phyloP scores from a whole-genome alignment of 1,140 invertebrate species.

The Lasioglossum albipes region DNA sequence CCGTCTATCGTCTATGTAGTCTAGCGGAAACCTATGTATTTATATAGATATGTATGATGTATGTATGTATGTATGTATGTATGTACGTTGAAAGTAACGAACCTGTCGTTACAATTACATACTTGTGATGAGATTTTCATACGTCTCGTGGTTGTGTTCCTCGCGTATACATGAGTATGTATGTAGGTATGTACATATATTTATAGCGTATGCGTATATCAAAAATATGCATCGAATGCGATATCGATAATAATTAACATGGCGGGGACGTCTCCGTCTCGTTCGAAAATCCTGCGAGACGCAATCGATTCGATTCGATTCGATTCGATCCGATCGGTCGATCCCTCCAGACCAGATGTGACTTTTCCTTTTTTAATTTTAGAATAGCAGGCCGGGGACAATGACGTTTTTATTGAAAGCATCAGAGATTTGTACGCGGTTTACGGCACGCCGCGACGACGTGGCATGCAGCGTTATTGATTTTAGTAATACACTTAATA shows the following conservation, averaged over 20 bases:
- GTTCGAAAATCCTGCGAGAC: neutral
- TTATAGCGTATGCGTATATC: neutral
- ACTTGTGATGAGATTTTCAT: neutral
- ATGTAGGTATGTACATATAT: no score
- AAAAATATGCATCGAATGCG: neutral
- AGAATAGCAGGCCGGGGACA: neutral
- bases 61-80: no score
- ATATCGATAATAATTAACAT: no score
- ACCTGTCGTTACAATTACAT: neutral
- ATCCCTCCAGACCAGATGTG: neutral
- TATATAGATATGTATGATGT: no score
- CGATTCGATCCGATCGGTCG: neutral
- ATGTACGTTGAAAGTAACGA: neutral
- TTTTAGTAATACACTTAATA: slow-evolving; percentile 49
- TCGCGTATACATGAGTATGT: no score
- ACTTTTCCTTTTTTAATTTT: neutral
- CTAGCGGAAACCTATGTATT: neutral
- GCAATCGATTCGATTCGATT: no score
- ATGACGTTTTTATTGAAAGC: slow-evolving; percentile 16
- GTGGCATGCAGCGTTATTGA: slow-evolving; percentile 54
- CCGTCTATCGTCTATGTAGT: no score
- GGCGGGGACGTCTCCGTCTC: neutral
- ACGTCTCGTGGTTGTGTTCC: no score
- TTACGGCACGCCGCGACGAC: slow-evolving; percentile 22
- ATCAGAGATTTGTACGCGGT: slow-evolving; percentile 12